Base-by-base conservation (phyloP, 2,113 vertebrate genomes). In the Menura novaehollandiae region DNA sequence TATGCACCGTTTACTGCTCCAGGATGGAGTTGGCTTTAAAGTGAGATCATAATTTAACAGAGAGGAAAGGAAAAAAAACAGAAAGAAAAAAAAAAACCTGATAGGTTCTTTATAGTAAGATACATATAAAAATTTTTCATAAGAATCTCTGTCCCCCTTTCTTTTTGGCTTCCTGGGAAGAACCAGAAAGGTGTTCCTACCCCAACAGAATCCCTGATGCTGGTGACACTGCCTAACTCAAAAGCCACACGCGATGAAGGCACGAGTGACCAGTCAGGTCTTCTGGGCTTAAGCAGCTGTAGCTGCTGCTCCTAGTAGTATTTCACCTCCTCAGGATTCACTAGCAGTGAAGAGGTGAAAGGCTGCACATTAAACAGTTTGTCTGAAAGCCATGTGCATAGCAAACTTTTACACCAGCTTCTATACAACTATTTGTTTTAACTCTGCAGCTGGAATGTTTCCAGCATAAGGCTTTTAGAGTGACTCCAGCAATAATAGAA, bases 401-500 rank as follows among this genome's bases (percentile, higher is more conserved):
- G 97, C 96, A 92, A 95, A 97, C 96, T 95, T 97, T 93, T 75
- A 97, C 95, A 97, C 94, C 98, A 97, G 97, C 94, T 95, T 97
- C 98, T 97, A 95, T 95, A 97, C 95, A 95, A 96, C 97, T 96
- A 89, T 56, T 82, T 89, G 91, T 97, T 97, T 97, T 94, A 96
- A 95, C 96, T 97, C 97, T 97, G 96, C 93, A 44, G 96, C 97
- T 98, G 98, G 97, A 97, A 97, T 88, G 87, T 97, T 98, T 97
- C 97, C 97, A 96, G 69, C 97, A 86, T 98, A 98, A 98, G 98
- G 98, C 98, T 98, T 98, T 97, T 97, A 97, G 97, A 98, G 97
- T 98, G 98, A 98, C 97, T 98, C 98, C 98, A 98, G 97, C 97
- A 97, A 97, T 96, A 97, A 98, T 92, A 98, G 97, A 97, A 97